phyloP scores from a whole-genome alignment of 2,113 vertebrate species.

The Dissostichus mawsoni region DNA sequence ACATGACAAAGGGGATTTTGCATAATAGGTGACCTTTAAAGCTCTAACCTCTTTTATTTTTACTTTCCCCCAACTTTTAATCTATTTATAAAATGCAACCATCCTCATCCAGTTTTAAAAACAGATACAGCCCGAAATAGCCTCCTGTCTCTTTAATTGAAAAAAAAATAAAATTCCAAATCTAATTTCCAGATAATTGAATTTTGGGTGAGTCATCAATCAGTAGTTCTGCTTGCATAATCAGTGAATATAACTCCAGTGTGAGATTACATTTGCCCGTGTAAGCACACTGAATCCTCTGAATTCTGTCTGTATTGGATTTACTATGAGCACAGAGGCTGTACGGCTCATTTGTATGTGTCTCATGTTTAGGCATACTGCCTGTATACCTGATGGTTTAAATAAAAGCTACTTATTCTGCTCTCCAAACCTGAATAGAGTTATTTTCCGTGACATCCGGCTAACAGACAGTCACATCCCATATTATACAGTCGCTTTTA shows the following conservation, averaged over 20 bases:
- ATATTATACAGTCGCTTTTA: conserved; percentile 57
- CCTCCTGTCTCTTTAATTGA: conserved; percentile 63
- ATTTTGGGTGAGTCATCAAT: conserved; percentile 77
- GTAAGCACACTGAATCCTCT: conserved; percentile 66
- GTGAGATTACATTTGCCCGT: conserved; percentile 75
- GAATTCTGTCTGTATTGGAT: conserved; percentile 65
- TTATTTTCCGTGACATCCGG: conserved; percentile 63
- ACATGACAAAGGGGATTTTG: no score
- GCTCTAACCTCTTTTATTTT: background rate
- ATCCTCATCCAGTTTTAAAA: conserved; percentile 44
- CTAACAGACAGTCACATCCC: conserved; percentile 48
- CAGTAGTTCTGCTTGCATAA: conserved; percentile 76
- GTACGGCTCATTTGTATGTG: conserved; percentile 66
- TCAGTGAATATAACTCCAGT: conserved; percentile 69
- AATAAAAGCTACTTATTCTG: conserved; percentile 70
- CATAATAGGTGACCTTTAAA: no score
- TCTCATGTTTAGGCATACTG: conserved; percentile 37
- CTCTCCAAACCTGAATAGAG: conserved; percentile 62
- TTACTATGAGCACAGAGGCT: conserved; percentile 46
- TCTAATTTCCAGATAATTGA: conserved; percentile 76
- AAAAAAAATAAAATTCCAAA: conserved; percentile 46
- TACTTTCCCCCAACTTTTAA: conserved; percentile 24
- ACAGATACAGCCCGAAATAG: conserved; percentile 49
- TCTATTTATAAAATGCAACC: conserved; percentile 31
- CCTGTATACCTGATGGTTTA: conserved; percentile 56